Evolutionary conservation across 2,797 vertebrate species (phyloP).

Genomic region (Siniperca undulata): DNA sequence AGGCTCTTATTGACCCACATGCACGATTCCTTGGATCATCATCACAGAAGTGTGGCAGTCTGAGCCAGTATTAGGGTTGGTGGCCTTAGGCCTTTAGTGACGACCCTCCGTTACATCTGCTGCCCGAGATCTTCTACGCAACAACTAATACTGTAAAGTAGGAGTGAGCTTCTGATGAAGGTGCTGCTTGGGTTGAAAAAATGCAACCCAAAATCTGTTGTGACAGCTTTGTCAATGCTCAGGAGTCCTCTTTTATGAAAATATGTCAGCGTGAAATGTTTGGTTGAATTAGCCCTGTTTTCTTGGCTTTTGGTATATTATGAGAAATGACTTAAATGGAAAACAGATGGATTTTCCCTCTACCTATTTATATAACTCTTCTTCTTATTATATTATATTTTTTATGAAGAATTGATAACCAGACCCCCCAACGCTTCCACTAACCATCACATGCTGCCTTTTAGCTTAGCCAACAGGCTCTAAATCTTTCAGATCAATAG

Average conservation of each 20-base stretch:
- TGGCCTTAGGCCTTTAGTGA: slow-evolving; percentile 55
- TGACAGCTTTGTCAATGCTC: slow-evolving; percentile 44
- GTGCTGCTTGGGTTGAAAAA: slow-evolving; percentile 32
- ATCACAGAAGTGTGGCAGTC: slow-evolving; percentile 69
- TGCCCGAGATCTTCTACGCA: slow-evolving; percentile 33
- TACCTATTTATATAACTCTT: slow-evolving; percentile 52
- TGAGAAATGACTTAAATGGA: slow-evolving; percentile 6
- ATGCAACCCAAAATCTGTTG: slow-evolving; percentile 25
- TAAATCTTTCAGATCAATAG: slow-evolving; percentile 85
- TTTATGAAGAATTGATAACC: slow-evolving; percentile 65
- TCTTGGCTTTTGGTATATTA: slow-evolving; percentile 31
- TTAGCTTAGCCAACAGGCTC: slow-evolving; percentile 79
- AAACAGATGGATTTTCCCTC: slow-evolving; percentile 10
- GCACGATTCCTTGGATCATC: slow-evolving; percentile 71
- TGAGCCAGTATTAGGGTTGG: slow-evolving; percentile 67
- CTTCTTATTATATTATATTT: slow-evolving; percentile 25
- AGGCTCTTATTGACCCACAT: slow-evolving; percentile 81
- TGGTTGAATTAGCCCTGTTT: background rate
- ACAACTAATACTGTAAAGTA: background rate
- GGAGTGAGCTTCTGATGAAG: slow-evolving; percentile 27
- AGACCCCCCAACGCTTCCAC: slow-evolving; percentile 63
- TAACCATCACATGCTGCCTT: slow-evolving; percentile 71
- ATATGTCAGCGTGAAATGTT: slow-evolving; percentile 42
- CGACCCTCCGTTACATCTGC: slow-evolving; percentile 55
- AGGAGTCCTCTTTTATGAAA: slow-evolving; percentile 28